Base-by-base conservation (phyloP, 2,888 invertebrate genomes). In the Cryptophagus acutangulus region DNA sequence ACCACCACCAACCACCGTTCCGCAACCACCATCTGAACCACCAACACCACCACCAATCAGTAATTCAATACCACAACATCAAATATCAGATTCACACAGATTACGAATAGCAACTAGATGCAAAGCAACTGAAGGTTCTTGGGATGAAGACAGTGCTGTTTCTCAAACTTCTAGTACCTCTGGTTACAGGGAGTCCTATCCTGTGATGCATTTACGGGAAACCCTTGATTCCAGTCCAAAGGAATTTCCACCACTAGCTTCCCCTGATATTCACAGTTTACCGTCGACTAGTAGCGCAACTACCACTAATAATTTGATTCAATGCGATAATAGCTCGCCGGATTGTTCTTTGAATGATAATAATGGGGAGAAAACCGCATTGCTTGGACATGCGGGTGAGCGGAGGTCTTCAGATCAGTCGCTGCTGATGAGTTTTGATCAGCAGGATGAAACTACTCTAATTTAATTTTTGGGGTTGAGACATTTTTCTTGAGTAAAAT, bases 81-180 rank as follows among this genome's bases (percentile, higher is more conserved):
- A 28, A 40, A 40, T 58, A 55, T 33, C 68, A 59, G 69, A 68
- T 46, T 63, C 62, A 3, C 69, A 69, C 44, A 53, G 63, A 13
- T 43, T 70, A 24, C 49, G 70, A 14, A 69, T 70, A 14, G 60
- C 66, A 1, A 62, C 60, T 15, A 58, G 69, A 34, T 57, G 54
- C 15, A 63, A 62, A 51, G 49, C 54, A 8, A 76, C 81, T 0
- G 87, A 87, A 67, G 79, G 84, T 2, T 86, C 85, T 0, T 87
- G 84, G 78, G 87, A 87, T 66, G 87, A 87, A 62, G 83, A 85
- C 63, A 78, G 74, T 51, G 70, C 71, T 31, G 75, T 86, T 43
- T 87, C 87, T 2, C 84, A 86, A 66, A 87, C 87, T 1, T 88
- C 89, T 0, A 89, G 88, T 53, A 90, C 89, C 12, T 90, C 89